Percentiles rank a stretch among this genome's conserved stretches.
Evolutionary conservation across 1,140 invertebrate genomes (phyloP).

Genomic region (Neodiprion pinetum): DNA sequence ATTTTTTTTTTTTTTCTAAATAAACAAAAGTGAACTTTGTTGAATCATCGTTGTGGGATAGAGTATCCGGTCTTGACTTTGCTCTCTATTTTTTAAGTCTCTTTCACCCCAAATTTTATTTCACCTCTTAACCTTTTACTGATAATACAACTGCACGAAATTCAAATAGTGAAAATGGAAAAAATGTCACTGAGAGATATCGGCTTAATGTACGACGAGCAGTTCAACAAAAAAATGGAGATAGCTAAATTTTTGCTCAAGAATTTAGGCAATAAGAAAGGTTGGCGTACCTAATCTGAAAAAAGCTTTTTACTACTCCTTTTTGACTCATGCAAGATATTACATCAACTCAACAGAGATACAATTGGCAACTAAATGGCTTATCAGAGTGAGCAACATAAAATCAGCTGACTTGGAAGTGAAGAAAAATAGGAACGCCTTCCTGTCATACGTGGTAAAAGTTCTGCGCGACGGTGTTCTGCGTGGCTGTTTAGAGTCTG

Average conservation of each 20-base stretch:
- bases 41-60: too few relatives aligned
- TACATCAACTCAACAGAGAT: slow-evolving; percentile 39
- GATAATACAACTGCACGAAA: not conserved
- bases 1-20: too few relatives aligned
- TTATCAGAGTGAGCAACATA: slow-evolving; percentile 48
- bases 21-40: too few relatives aligned
- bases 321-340: not conserved
- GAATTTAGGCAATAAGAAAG: slow-evolving; percentile 41
- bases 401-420: slow-evolving; percentile 49
- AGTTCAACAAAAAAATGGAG: slow-evolving; percentile 50
- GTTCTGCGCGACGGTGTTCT: slow-evolving; percentile 47
- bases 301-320: not conserved
- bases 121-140: too few relatives aligned
- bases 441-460: slow-evolving; percentile 59
- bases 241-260: slow-evolving; percentile 48
- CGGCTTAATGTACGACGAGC: slow-evolving; percentile 45
- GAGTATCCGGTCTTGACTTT: too few relatives aligned
- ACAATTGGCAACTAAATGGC: slow-evolving; percentile 54
- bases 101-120: too few relatives aligned
- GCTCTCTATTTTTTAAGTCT: too few relatives aligned
- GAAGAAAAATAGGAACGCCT: slow-evolving; percentile 60
- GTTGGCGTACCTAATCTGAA: slow-evolving; percentile 34
- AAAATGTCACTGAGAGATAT: slow-evolving; percentile 21
- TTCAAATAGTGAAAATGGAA: slow-evolving; percentile 1
- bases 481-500: slow-evolving; percentile 21